phyloP scores from a whole-genome alignment of 2,113 vertebrate species.

The Hippoglossus stenolepis region DNA sequence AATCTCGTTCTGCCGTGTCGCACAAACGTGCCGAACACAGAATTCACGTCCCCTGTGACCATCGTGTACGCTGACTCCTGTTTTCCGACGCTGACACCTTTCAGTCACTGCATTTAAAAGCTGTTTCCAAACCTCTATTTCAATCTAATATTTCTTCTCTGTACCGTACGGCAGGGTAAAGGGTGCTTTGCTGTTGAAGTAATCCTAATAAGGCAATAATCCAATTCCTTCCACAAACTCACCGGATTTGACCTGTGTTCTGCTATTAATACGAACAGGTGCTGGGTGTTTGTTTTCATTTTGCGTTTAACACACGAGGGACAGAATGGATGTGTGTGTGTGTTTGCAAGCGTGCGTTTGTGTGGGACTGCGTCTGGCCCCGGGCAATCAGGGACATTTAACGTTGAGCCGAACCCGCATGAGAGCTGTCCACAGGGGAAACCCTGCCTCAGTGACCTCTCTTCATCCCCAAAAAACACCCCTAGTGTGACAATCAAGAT shows the following conservation, averaged over 20 bases:
- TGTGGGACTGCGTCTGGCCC: slow-evolving; percentile 49
- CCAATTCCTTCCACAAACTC: slow-evolving; percentile 12
- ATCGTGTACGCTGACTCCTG: background rate
- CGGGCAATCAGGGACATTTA: slow-evolving; percentile 75
- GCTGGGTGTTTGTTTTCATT: slow-evolving; percentile 47
- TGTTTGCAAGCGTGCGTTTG: background rate
- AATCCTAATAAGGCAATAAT: slow-evolving; percentile 10
- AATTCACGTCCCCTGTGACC: background rate
- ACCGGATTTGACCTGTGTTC: slow-evolving; percentile 27
- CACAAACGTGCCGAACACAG: background rate
- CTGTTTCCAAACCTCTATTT: background rate
- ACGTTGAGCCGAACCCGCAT: slow-evolving; percentile 62
- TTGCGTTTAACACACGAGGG: background rate
- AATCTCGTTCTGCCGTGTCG: slow-evolving; percentile 23
- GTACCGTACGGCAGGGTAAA: background rate
- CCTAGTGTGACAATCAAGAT: slow-evolving; percentile 24
- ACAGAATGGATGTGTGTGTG: slow-evolving; percentile 17
- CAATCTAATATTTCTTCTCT: background rate
- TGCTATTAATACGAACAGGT: slow-evolving; percentile 43
- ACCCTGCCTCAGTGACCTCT: slow-evolving; percentile 29
- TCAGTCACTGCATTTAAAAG: background rate
- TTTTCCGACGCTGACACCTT: background rate
- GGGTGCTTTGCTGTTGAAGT: background rate
- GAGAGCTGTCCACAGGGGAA: slow-evolving; percentile 56
- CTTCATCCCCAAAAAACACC: slow-evolving; percentile 43